Evolutionary conservation across 2,888 invertebrate species (phyloP), one percentile per base, ranked within the genome.

Genomic region (Rotaria sp.): DNA sequence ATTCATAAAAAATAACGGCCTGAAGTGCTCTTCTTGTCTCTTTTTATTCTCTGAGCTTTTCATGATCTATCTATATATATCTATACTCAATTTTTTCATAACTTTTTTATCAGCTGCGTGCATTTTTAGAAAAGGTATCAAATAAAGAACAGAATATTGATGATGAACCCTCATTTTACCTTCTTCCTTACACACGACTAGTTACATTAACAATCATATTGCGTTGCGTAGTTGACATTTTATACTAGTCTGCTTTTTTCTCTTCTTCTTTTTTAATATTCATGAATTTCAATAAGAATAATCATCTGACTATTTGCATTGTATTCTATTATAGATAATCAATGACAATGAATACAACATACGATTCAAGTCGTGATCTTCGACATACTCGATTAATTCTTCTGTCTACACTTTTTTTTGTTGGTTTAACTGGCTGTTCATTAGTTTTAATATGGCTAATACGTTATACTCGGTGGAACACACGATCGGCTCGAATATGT

Each of bases 401-500:
- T 26, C n/a, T 80, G 1, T 80, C n/a, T 0, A 80, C n/a, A 45
- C 15, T 80, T 1, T 41, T 80, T 41, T 45, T 80, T 10, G 26
- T 80, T 45, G 80, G 80, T 21, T 41, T 80, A 45, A 35, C 45
- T 80, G 80, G 80, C n/a, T 80, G 80, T 80, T 45, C 80, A 41
- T 15, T 80, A 11, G 45, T 80, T n/a, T 45, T 80, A 15, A 13
- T 45, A 45, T 80, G 80, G 80, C 15, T 80, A n/a, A 45, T 80
- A 45, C 45, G 80, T 15, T 80, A 80, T 45, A n/a, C 80, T 15
- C 80, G 45, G 45, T 80, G 38, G 13, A 80, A 41, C n/a, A 45
- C 8, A 26, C 45, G 80, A 80, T 80, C 80, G n/a, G 10, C 45
- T 26, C 41, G 80, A 2, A 45, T 80, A 4, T 80, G 41, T 80